Evolutionary conservation across 1,140 invertebrate species (phyloP).

Genomic region (Metaphire vulgaris): DNA sequence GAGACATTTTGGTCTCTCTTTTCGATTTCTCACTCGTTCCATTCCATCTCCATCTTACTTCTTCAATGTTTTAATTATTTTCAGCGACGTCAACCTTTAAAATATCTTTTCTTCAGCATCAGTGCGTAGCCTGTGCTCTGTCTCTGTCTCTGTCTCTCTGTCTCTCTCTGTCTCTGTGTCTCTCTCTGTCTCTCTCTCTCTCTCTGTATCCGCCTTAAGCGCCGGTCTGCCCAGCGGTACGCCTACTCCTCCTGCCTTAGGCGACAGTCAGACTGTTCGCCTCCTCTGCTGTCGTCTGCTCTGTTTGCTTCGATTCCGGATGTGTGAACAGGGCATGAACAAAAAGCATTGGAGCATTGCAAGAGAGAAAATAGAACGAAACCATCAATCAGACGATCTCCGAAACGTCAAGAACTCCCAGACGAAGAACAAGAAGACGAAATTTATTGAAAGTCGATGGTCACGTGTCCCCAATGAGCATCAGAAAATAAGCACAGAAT

Average conservation of each 20-base stretch:
- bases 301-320: neutral
- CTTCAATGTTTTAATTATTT: neutral
- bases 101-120: neutral
- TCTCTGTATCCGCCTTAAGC: neutral
- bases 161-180: conserved; percentile 26
- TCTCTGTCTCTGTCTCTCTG: conserved; percentile 21
- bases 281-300: neutral
- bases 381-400: no score
- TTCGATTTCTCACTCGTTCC: conserved; percentile 4
- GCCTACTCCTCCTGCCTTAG: neutral
- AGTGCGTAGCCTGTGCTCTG: neutral
- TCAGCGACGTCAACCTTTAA: no score
- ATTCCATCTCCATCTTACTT: neutral
- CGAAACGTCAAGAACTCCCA: no score
- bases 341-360: no score
- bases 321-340: neutral
- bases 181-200: conserved; percentile 17
- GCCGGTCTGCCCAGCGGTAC: neutral
- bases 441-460: no score
- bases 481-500: no score
- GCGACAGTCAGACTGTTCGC: neutral
- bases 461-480: no score
- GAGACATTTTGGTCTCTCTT: neutral
- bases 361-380: no score
- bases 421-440: no score